Evolutionary conservation across 35 echinoderm and acorn worm species (phyloP), one percentile per base, ranked within the genome.

Genomic region (Chiridota heheva): DNA sequence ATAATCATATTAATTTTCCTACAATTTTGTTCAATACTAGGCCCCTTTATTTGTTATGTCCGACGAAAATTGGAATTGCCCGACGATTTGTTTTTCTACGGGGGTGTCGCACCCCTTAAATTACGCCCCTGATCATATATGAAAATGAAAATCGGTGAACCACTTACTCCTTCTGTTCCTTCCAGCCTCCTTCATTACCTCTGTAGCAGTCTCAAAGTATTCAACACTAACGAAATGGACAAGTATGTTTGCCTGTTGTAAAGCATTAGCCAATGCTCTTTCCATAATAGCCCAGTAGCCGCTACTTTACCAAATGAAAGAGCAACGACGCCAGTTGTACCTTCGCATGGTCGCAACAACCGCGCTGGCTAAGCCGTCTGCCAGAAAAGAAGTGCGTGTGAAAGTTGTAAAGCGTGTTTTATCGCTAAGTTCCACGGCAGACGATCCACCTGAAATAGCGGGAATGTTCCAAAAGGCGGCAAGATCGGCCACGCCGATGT

Each of bases 391-490:
- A 12, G 90, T 92, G 32, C 90, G 38, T 3, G 90, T 92, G 7
- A 92, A 69, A 12, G 90, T 92, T 34, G n/a, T 46, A 53, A 82
- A 92, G 1, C 81, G 90, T 1, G 18, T 64, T 49, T 92, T 92
- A 71, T 92, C 73, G 42, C 80, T 79, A 4, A 92, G 70, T 34
- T 73, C 77, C 13, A 69, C 77, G 2, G 90, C 86, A 24, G 84
- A 88, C 27, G 90, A 87, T 8, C 64, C 75, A 3, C 90, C 90
- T 1, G 90, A 92, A 24, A 92, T 26, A 15, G 86, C 69, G 5
- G 71, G 83, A 31, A 92, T 69, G 32, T 92, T 92, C 90, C 90
- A 92, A 49, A 63, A 92, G 2, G 77, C 84, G 2, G 90, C 90
- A 18, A 92, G 63, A 58, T 92, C 90, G 1, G 77, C 78, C 24